Evolutionary conservation across 2,888 invertebrate genomes (phyloP).

Genomic region (Cheilosia grossa): DNA sequence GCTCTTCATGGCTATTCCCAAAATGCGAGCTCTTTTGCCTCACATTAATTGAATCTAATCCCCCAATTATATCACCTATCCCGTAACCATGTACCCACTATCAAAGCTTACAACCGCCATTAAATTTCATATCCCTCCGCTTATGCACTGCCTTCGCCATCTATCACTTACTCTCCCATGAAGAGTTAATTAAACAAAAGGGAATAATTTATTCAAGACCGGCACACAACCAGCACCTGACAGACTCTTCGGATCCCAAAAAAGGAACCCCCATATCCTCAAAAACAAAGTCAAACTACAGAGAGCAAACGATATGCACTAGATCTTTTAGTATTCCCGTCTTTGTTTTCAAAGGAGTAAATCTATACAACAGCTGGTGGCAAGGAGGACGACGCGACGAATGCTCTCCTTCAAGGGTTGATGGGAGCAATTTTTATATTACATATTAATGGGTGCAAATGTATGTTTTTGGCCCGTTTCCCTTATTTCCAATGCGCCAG

Average conservation of each 20-base stretch:
- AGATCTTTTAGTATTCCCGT: background rate
- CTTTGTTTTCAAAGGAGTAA: background rate
- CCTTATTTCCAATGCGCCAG: slow-evolving; percentile 17
- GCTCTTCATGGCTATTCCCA: too few relatives aligned
- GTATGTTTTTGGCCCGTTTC: slow-evolving; percentile 19
- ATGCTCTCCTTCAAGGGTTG: background rate
- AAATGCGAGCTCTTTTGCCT: too few relatives aligned
- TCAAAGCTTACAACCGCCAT: slow-evolving; percentile 4
- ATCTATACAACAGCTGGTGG: background rate
- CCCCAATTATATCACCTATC: slow-evolving; percentile 31
- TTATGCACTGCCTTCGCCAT: slow-evolving; percentile 9
- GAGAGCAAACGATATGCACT: background rate
- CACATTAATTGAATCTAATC: slow-evolving; percentile 55
- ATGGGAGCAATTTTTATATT: slow-evolving; percentile 60
- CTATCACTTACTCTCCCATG: slow-evolving; percentile 59
- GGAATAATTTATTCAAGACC: slow-evolving; percentile 60
- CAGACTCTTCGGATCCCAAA: background rate
- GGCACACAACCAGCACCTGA: background rate
- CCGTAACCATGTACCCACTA: background rate
- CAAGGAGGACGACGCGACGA: background rate
- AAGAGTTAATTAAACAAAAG: slow-evolving; percentile 68
- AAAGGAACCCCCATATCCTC: background rate
- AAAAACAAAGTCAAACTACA: background rate
- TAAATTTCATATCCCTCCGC: slow-evolving; percentile 22
- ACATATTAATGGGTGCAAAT: slow-evolving; percentile 66